These are phyloP conservation scores for Odocoileus virginianus DNA, from an alignment of 2,113 vertebrate species.

Conservation along the genomic window DNA sequence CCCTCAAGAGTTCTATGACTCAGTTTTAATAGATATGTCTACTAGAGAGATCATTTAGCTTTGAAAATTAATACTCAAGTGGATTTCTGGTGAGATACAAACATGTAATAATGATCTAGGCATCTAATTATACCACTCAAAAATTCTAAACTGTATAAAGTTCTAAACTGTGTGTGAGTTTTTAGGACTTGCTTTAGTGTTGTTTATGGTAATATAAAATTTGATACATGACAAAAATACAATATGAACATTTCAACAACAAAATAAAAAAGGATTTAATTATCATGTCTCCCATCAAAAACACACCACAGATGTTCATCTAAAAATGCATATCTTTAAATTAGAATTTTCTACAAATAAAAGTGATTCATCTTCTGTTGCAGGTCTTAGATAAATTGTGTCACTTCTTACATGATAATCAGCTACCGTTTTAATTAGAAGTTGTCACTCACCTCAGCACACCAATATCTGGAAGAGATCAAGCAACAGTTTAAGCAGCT, in stretches of 20 bases:
- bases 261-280: slow-evolving; percentile 54
- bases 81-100: slow-evolving; percentile 8
- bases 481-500: slow-evolving; percentile 73
- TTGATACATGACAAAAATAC: slow-evolving; percentile 53
- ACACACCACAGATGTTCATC: slow-evolving; percentile 72
- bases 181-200: slow-evolving; percentile 26
- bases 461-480: slow-evolving; percentile 71
- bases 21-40: not conserved
- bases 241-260: slow-evolving; percentile 52
- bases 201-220: slow-evolving; percentile 50
- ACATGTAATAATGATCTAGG: not conserved
- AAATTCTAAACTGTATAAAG: not conserved
- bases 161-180: not conserved
- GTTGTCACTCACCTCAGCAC: slow-evolving; percentile 74
- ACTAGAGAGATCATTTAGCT: slow-evolving; percentile 19
- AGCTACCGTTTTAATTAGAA: slow-evolving; percentile 78
- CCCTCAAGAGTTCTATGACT: not conserved
- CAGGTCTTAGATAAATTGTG: slow-evolving; percentile 67
- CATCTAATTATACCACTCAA: slow-evolving; percentile 22
- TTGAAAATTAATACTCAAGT: slow-evolving; percentile 57
- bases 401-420: slow-evolving; percentile 73
- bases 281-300: slow-evolving; percentile 51
- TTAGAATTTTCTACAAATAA: slow-evolving; percentile 76
- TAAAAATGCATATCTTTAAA: slow-evolving; percentile 76
- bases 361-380: slow-evolving; percentile 64